Percentiles rank a stretch among this genome's conserved stretches.
These are phyloP conservation scores for Lasioglossum oenotherae DNA, from an alignment of 2,888 invertebrate species.

Conservation along the genomic window DNA sequence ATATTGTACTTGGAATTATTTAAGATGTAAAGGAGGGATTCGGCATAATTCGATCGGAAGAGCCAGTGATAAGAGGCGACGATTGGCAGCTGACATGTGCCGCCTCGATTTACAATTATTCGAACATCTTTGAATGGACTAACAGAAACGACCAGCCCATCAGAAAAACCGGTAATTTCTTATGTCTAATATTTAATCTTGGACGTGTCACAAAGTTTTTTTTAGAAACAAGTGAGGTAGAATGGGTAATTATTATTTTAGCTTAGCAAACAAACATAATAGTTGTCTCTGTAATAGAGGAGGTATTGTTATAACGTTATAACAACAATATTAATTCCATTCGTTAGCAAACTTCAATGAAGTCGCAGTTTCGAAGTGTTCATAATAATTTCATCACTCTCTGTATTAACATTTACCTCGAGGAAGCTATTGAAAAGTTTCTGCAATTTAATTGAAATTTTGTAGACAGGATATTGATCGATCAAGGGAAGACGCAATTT, in stretches of 20 bases:
- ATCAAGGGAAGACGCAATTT: conserved; percentile 73
- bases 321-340: not conserved
- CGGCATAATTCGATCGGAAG: conserved; percentile 78
- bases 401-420: not conserved
- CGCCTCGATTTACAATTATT: conserved; percentile 85
- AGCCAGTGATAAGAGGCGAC: conserved; percentile 85
- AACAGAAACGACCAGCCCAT: conserved; percentile 64
- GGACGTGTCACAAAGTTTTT: not conserved
- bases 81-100: conserved; percentile 86
- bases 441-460: not conserved
- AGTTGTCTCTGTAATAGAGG: too few relatives aligned
- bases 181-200: not conserved
- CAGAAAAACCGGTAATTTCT: conserved; percentile 65
- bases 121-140: conserved; percentile 85
- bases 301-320: not conserved
- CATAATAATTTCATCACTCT: not conserved
- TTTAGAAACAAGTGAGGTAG: not conserved
- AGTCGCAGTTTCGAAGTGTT: not conserved
- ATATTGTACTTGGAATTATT: conserved; percentile 31
- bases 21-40: conserved; percentile 85
- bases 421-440: not conserved
- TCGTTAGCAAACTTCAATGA: not conserved
- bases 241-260: not conserved
- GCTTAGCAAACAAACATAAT: too few relatives aligned
- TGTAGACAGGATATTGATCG: conserved; percentile 71